Percentiles rank a stretch among this genome's conserved stretches.
These are phyloP conservation scores for Anomalospiza imberbis DNA, from an alignment of 2,797 vertebrate genomes.

Conservation along the genomic window DNA sequence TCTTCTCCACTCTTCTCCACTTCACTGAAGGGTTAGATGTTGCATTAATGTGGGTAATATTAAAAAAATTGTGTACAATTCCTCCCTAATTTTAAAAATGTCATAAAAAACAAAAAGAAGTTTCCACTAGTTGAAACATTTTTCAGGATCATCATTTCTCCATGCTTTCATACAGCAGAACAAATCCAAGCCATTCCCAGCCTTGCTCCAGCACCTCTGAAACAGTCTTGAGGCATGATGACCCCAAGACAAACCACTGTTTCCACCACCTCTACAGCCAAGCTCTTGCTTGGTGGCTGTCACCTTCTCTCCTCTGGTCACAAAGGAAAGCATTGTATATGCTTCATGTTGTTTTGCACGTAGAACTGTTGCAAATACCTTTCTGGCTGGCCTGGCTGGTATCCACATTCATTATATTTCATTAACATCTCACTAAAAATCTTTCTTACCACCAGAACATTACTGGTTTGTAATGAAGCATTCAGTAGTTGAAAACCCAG, in stretches of 20 bases:
- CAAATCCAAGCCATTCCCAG: neutral
- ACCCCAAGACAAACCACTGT: neutral
- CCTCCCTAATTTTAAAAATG: neutral
- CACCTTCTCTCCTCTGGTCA: neutral
- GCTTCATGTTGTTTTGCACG: accelerated
- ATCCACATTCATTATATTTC: neutral
- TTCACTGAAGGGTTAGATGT: neutral
- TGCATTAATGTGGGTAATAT: accelerated
- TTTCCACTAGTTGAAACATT: neutral
- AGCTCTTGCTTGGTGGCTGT: neutral
- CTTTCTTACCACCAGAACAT: neutral
- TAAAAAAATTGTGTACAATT: neutral
- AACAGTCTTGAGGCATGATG: neutral
- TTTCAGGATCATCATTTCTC: neutral
- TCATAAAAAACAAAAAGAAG: neutral
- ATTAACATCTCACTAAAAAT: accelerated
- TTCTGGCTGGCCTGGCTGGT: neutral
- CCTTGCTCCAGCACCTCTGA: neutral
- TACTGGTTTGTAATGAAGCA: neutral
- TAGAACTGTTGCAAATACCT: neutral
- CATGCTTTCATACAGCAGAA: accelerated
- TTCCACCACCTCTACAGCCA: neutral
- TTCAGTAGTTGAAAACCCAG: neutral
- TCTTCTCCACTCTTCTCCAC: neutral
- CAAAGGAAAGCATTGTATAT: neutral